These are phyloP conservation scores for Triplophysa rosa DNA, from an alignment of 2,113 vertebrate species.

Conservation along the genomic window DNA sequence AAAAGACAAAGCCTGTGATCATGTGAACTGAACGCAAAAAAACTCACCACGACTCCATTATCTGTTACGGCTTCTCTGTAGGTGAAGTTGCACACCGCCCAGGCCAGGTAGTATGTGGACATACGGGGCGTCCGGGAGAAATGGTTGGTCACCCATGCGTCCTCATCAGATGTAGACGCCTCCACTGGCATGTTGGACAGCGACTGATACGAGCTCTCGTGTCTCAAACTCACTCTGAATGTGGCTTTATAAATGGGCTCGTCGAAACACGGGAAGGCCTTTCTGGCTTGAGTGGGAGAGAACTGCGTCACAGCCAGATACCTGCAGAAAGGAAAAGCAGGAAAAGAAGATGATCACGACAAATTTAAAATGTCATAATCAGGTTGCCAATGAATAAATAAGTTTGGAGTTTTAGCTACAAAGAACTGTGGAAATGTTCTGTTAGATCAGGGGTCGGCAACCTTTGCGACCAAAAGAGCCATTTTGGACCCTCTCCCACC, in stretches of 20 bases:
- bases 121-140: constrained; percentile 94
- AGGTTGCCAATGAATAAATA: too few species aligned
- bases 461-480: too few species aligned
- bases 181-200: constrained; percentile 97
- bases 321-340: constrained; percentile 64
- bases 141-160: constrained; percentile 88
- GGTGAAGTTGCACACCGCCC: constrained; percentile 98
- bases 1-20: background rate
- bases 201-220: constrained; percentile 89
- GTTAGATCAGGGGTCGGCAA: too few species aligned
- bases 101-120: constrained; percentile 97
- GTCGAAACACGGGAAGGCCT: constrained; percentile 97
- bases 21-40: background rate
- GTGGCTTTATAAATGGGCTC: constrained; percentile 98
- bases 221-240: constrained; percentile 90
- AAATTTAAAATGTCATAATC: too few species aligned
- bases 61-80: constrained; percentile 85
- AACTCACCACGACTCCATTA: constrained; percentile 87
- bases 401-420: too few species aligned
- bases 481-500: too few species aligned
- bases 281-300: constrained; percentile 93
- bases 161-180: constrained; percentile 82
- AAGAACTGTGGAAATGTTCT: too few species aligned
- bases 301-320: constrained; percentile 95
- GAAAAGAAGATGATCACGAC: background rate